Percentiles rank a stretch among this genome's conserved stretches.
These are phyloP conservation scores for Bathynomus jamesi DNA, from an alignment of 1,140 invertebrate genomes.

Conservation along the genomic window DNA sequence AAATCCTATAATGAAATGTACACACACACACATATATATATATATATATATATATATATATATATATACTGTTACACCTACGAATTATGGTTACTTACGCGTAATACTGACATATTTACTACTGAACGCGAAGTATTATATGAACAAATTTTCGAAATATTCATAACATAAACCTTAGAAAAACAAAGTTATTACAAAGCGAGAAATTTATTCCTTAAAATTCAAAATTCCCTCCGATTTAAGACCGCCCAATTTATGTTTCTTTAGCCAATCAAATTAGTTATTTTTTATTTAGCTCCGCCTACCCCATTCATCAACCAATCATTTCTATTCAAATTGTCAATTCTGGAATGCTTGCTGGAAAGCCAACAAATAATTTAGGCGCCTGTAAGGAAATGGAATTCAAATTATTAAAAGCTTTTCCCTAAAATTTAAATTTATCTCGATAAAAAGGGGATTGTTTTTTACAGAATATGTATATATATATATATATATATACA, in stretches of 20 bases:
- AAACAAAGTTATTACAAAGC: not conserved
- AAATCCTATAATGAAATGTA: too few species aligned
- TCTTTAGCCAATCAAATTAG: not conserved
- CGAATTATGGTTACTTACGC: too few species aligned
- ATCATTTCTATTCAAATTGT: slow-evolving; percentile 1
- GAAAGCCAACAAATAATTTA: not conserved
- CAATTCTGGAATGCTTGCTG: not conserved
- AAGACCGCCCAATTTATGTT: not conserved
- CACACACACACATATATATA: too few species aligned
- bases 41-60: not conserved
- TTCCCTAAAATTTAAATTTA: not conserved
- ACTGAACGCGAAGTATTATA: too few species aligned
- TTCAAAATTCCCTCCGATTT: not conserved
- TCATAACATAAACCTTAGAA: too few species aligned
- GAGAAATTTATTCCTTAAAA: not conserved
- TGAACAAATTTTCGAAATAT: too few species aligned
- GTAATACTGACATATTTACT: too few species aligned
- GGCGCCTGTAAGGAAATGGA: not conserved
- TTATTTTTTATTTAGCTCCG: not conserved
- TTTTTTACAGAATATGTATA: too few species aligned
- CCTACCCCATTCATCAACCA: not conserved
- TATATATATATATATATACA: too few species aligned
- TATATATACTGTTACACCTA: not conserved
- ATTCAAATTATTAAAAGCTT: not conserved
- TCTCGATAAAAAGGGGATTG: too few species aligned